Base-by-base conservation (phyloP, 2,113 vertebrate species). In the Malurus melanocephalus region DNA sequence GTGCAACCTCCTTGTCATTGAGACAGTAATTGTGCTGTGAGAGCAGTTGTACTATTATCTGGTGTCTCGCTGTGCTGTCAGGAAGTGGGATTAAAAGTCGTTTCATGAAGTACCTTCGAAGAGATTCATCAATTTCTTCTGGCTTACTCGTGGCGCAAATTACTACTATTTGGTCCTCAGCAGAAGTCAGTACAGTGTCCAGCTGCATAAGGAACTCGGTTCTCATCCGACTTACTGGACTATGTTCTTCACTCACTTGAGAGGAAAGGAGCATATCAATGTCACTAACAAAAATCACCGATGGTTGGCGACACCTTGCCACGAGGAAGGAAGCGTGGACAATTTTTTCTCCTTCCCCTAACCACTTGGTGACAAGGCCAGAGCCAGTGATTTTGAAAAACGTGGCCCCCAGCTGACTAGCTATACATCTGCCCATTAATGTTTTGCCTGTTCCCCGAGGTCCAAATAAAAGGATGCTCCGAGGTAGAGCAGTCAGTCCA, bases 1-100 rank as follows among this genome's bases (percentile, higher is more conserved):
- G 98, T 95, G 98, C 98, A 98, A 99, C 98, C 97, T 99, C 99
- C 98, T 99, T 99, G 97, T 99, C 99, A 96, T 97, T 99, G 96
- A 99, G 98, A 98, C 99, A 99, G 98, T 99, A 99, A 98, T 99
- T 99, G 98, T 99, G 99, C 98, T 99, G 99, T 97, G 99, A 99
- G 96, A 99, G 99, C 98, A 99, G 97, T 96, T 99, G 99, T 98
- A 98, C 98, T 98, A 99, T 99, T 98, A 99, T 99, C 98, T 99
- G 99, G 97, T 99, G 99, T 96, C 99, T 98, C 43, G 99, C 98
- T 76, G 98, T 98, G 96, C 98, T 98, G 97, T 99, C 99, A 93
- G 99, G 99, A 97, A 99, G 98, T 84, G 99, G 99, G 96, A 99
- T 98, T 97, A 99, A 98, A 97, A 99, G 98, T 97, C 99, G 97